Evolutionary conservation across 2,113 vertebrate genomes (phyloP).

Genomic region (Actenoides lindsayi): DNA sequence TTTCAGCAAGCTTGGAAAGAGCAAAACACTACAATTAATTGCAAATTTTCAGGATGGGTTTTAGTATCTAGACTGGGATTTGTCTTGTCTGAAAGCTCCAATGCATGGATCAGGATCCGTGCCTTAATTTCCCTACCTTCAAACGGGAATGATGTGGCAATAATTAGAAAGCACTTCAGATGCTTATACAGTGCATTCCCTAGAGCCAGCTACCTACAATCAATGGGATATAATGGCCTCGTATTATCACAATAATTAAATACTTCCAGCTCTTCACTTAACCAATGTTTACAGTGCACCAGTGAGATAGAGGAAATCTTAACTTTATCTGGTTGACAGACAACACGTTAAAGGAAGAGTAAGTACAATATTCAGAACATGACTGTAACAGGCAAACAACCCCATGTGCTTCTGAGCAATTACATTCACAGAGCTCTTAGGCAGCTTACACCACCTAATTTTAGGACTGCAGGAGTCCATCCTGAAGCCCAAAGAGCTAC

Average conservation of each 20-base stretch:
- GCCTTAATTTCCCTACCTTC: background rate
- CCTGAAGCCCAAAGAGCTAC: background rate
- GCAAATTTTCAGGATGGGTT: background rate
- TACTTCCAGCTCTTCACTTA: constrained; percentile 38
- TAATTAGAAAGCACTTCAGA: constrained; percentile 46
- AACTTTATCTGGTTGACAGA: background rate
- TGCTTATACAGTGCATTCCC: constrained; percentile 6
- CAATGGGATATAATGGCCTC: constrained; percentile 57
- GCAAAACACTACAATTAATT: background rate
- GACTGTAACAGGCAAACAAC: background rate
- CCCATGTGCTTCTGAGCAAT: background rate
- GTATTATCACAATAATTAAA: constrained; percentile 63
- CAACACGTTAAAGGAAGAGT: background rate
- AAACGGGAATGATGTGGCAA: background rate
- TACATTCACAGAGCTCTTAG: background rate
- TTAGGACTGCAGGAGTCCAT: background rate
- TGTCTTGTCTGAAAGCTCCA: background rate
- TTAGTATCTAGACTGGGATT: background rate
- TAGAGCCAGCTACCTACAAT: constrained; percentile 52
- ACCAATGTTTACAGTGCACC: background rate
- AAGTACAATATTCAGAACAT: background rate
- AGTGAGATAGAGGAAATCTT: background rate
- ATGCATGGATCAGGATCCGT: background rate
- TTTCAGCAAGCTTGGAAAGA: background rate
- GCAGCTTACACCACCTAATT: background rate